Evolutionary conservation across 2,113 vertebrate species (phyloP), one percentile per base, ranked within the genome.

Genomic region (Channa maculata): DNA sequence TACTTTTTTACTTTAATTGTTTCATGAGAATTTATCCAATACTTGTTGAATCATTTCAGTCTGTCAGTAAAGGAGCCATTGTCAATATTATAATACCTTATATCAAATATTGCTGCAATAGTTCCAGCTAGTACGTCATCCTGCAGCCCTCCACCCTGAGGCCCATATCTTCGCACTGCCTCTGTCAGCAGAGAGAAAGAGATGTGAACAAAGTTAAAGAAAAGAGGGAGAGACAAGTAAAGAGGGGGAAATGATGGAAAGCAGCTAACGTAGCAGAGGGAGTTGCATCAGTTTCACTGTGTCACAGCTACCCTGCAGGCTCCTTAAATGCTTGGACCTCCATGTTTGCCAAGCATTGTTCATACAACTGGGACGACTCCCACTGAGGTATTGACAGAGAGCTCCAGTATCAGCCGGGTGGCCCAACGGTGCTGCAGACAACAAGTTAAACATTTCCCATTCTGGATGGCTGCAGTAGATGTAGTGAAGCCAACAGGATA

Each of bases 311-410:
- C 52, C 34, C 43, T 60, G 58, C 48, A 68, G 59, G 49, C 41
- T 69, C 34, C 57, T 43, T 2, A 71, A 44, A 48, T 39, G 36
- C 34, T 49, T 49, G 24, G 8, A 65, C 43, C 45, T 65, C 57
- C 12, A 54, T 68, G 43, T 77, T 33, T 61, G 52, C 57, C n/a
- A 50, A 46, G 44, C 57, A 66, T 58, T 49, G 46, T 49, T 44
- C 37, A 33, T 45, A 33, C 3, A 34, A 52, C 64, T 43, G 24
- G 61, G 45, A 57, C 6, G 24, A 45, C n/a, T 43, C 50, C 71
- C 65, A 48, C 48, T 64, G 75, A 67, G 60, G 41, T 36, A 36
- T 36, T 24, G 43, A 73, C 59, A 44, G 38, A 72, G 60, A 58
- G 53, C 15, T 65, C 59, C 24, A 24, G 24, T 24, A 24, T 55